Conservation (phyloP, 2,797 vertebrate species). For the Sternarchorhynchus goeldii region DNA sequence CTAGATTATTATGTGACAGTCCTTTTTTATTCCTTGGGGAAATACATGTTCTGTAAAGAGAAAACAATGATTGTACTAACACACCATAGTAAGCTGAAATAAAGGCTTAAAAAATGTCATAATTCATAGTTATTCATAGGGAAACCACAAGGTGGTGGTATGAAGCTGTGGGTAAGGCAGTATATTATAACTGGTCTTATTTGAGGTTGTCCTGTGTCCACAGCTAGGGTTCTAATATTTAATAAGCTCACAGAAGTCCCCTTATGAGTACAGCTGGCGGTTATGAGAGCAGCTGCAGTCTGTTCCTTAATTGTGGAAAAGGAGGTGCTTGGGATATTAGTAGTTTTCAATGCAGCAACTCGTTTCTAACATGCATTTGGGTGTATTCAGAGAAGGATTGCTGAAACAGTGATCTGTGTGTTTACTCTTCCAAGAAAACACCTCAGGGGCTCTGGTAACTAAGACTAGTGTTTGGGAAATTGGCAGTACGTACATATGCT, state of each 20-base stretch:
- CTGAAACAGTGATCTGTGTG: slow-evolving; percentile 31
- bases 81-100: background rate
- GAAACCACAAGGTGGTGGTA: slow-evolving; percentile 30
- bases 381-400: background rate
- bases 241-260: background rate
- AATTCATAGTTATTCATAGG: background rate
- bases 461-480: slow-evolving; percentile 22
- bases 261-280: background rate
- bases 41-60: too few relatives aligned
- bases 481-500: background rate
- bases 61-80: too few relatives aligned
- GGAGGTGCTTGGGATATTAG: too few relatives aligned
- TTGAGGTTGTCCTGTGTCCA: background rate
- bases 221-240: slow-evolving; percentile 13
- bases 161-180: background rate
- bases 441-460: background rate
- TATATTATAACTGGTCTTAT: background rate
- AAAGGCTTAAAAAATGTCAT: background rate
- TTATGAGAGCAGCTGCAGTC: background rate
- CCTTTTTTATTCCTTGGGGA: too few relatives aligned
- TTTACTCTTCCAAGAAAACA: slow-evolving; percentile 43
- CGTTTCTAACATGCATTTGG: background rate
- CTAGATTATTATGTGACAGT: too few relatives aligned
- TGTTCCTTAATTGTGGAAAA: too few relatives aligned
- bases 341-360: too few relatives aligned